Evolutionary conservation across 2,888 invertebrate species (phyloP), one percentile per base, ranked within the genome.

Genomic region (Agrochola litura): DNA sequence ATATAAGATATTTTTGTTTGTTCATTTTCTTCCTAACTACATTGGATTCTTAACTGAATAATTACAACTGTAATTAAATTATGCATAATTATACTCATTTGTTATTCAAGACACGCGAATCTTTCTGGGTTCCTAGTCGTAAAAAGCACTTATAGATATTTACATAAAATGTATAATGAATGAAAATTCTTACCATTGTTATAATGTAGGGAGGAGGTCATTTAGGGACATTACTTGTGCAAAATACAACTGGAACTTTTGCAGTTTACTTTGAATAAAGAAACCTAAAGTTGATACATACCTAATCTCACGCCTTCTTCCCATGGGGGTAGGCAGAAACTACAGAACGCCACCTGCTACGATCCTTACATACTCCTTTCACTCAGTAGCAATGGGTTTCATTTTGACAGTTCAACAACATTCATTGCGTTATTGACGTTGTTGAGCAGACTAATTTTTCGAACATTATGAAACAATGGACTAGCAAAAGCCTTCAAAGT

Each of bases 131-230:
- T 25, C 46, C 9, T n/a, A 8, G 64, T 52, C 12, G 8, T 73
- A 56, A 12, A 56, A 64, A 25, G 3, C 41, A 52, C 25, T 46
- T 46, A 16, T 49, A 37, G 2, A 25, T 52, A 72, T 72, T 72
- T 41, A 66, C 72, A 72, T 72, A 65, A 66, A 68, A 52, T 72
- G 14, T 52, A 49, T 67, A 41, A 52, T 72, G 5, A 25, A 67
- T 52, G 49, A 72, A 66, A n/a, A 49, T 72, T 66, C 46, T 66
- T 49, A 37, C 10, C n/a, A 14, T 37, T 37, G 43, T n/a, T 60
- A 5, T 25, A 19, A 69, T n/a, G 6, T 19, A 46, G n/a, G 25
- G n/a, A 46, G 16, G 49, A 66, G 49, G 25, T 52, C 10, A 52
- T 68, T 49, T 10, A 66, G n/a, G 19, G 70, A 4, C 14, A 70